These are phyloP conservation scores for Spodoptera picta DNA, from an alignment of 2,888 invertebrate genomes.

Conservation along the genomic window DNA sequence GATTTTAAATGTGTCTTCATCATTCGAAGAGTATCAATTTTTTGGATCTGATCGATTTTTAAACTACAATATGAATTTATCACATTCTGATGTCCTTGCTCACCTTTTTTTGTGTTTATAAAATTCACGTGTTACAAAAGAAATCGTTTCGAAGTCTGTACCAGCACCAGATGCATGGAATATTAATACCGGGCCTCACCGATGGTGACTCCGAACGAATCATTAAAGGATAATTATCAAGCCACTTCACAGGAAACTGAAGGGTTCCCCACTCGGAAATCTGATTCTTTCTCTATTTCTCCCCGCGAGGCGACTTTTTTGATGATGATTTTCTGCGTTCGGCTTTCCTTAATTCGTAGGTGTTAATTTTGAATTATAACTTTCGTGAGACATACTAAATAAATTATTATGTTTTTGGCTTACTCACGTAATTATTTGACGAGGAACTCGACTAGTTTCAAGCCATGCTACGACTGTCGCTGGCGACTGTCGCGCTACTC, in stretches of 20 bases:
- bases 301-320: constrained; percentile 66
- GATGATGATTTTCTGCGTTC: constrained; percentile 23
- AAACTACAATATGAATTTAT: too few species aligned
- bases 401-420: too few species aligned
- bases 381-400: too few species aligned
- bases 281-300: constrained; percentile 79
- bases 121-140: background rate
- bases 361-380: too few species aligned
- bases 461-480: too few species aligned
- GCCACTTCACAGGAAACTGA: constrained; percentile 81
- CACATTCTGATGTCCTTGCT: too few species aligned
- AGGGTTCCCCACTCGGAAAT: constrained; percentile 82
- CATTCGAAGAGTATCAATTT: background rate
- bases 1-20: too few species aligned
- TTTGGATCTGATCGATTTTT: too few species aligned
- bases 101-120: background rate
- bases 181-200: constrained; percentile 79
- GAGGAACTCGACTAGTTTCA: too few species aligned
- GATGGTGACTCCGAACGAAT: constrained; percentile 81
- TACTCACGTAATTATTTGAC: too few species aligned
- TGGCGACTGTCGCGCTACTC: too few species aligned
- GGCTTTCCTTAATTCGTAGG: constrained; percentile 3
- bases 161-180: constrained; percentile 77
- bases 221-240: constrained; percentile 86
- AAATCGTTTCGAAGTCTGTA: constrained; percentile 62